phyloP scores from a whole-genome alignment of 2,888 invertebrate species.

The Saturnia japonica region DNA sequence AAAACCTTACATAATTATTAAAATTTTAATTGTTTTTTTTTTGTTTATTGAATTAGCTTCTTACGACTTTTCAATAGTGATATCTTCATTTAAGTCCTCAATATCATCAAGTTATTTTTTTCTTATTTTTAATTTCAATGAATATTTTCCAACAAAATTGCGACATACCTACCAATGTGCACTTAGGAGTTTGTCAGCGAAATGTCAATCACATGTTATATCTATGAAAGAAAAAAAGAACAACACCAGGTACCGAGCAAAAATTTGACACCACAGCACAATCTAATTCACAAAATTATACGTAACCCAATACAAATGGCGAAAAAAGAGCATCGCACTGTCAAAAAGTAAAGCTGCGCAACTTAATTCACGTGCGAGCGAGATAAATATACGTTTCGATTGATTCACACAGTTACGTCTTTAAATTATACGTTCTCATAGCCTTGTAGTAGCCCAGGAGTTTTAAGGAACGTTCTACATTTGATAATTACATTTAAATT shows the following conservation, averaged over 20 bases:
- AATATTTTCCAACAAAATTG: neutral
- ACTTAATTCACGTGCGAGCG: slow-evolving; percentile 44
- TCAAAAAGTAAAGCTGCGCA: slow-evolving; percentile 62
- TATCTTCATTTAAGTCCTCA: neutral
- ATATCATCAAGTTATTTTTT: neutral
- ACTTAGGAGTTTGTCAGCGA: neutral
- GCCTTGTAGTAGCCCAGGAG: slow-evolving; percentile 65
- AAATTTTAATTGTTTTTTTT: too few relatives aligned
- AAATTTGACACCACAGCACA: slow-evolving; percentile 75
- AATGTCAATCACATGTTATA: slow-evolving; percentile 65
- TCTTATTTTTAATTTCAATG: neutral
- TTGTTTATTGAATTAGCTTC: too few relatives aligned
- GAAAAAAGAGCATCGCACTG: slow-evolving; percentile 74
- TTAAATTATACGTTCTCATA: slow-evolving; percentile 82
- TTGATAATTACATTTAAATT: slow-evolving; percentile 32
- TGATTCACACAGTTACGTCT: slow-evolving; percentile 65
- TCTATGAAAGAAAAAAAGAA: slow-evolving; percentile 51
- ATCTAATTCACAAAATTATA: slow-evolving; percentile 82
- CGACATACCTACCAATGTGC: neutral
- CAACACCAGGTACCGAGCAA: slow-evolving; percentile 61
- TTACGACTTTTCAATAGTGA: too few relatives aligned
- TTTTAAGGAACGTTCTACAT: slow-evolving; percentile 44
- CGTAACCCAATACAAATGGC: slow-evolving; percentile 76
- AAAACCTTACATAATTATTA: too few relatives aligned
- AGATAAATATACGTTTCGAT: slow-evolving; percentile 52